Evolutionary conservation across 2,797 vertebrate species (phyloP).

Genomic region (Sebastes diaconus): DNA sequence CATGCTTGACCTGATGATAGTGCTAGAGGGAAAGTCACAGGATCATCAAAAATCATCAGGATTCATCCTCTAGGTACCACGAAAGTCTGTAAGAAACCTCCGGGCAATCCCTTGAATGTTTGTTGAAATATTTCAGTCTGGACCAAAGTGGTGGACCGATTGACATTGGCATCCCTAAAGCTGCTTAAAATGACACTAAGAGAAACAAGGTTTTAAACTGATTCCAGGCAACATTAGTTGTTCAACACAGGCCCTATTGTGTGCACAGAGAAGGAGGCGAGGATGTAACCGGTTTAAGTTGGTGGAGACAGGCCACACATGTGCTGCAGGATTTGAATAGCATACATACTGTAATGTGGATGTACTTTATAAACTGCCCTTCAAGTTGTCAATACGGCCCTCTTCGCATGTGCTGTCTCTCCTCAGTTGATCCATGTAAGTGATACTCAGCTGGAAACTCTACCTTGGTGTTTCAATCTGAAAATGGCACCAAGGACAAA

Average conservation of each 20-base stretch:
- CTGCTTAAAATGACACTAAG: background rate
- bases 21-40: background rate
- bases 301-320: background rate
- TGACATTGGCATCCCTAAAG: background rate
- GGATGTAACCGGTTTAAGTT: background rate
- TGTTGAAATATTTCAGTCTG: background rate
- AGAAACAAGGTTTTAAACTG: background rate
- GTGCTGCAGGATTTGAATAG: conserved; percentile 18
- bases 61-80: background rate
- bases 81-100: background rate
- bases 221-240: background rate
- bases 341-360: background rate
- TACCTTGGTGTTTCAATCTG: conserved; percentile 49
- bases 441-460: conserved; percentile 59
- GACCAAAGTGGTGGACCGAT: background rate
- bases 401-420: conserved; percentile 33
- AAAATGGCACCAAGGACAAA: conserved; percentile 61
- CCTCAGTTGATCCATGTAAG: conserved; percentile 54
- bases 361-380: conserved; percentile 25
- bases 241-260: background rate
- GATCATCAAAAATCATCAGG: background rate
- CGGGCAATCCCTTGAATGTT: background rate
- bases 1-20: background rate
- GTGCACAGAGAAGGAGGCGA: background rate
- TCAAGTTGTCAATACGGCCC: conserved; percentile 26